Base-by-base conservation (phyloP, 1,140 invertebrate genomes). In the Cydia splendana region DNA sequence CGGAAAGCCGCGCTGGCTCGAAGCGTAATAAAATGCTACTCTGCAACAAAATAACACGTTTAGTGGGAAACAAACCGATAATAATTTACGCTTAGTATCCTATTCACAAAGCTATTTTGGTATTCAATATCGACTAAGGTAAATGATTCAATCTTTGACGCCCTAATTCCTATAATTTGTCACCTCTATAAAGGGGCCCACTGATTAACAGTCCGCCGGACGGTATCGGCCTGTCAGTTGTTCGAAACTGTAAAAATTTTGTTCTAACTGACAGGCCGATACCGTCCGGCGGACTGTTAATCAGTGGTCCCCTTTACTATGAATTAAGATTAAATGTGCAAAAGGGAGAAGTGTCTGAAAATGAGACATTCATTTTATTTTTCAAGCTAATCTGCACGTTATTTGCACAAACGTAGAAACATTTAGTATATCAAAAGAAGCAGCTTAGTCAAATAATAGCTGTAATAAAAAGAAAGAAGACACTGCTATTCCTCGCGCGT, bases 11-110 rank as follows among this genome's bases (percentile, higher is more conserved):
- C 76, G 74, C 77, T 81, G 74, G 78, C 65, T 77, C 78, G 78
- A 86, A 88, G 82, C 75, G 48, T 77, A 79, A 77, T 78, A 79
- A 82, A 83, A 80, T 80, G 83, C 83, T 85, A 85, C 82, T 77
- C 79, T 67, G 79, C 79, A 76, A 83, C 84, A 84, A 85, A 71
- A 86, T 82, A 85, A 82, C 79, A 82, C 81, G 85, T 85, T 80
- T 79, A 80, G 62, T 78, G 74, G 84, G 81, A 85, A 57, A 76
- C 73, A 76, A 75, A 76, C 76, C 80, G 74, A 57, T 28, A 75
- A 51, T 65, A 3, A 38, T 65, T 79, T 75, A 76, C 15, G 18
- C 13, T 76, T 75, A 75, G n/a, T 18, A 18, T 62, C 20, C 57
- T 2, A 24, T 62, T 53, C 51, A 53, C n/a, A 53, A 53, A 53